phyloP scores from a whole-genome alignment of 2,888 invertebrate genomes.

The Tipula confusa region DNA sequence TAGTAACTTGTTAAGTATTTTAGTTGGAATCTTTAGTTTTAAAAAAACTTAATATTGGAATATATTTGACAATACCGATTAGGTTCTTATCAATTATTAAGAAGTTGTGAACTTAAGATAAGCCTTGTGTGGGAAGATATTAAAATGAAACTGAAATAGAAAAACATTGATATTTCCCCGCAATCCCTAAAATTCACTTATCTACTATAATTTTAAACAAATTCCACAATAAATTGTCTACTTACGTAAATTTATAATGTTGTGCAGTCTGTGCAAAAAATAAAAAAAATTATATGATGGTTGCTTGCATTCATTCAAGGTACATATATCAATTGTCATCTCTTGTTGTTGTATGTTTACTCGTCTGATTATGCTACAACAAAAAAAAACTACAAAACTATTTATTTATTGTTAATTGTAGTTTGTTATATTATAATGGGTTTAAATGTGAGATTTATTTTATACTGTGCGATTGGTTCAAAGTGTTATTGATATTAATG shows the following conservation, averaged over 20 bases:
- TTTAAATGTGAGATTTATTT: neutral
- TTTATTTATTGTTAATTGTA: neutral
- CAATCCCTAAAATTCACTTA: neutral
- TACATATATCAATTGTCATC: slow-evolving; percentile 4
- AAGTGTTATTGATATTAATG: neutral
- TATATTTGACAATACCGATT: neutral
- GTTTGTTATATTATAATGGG: neutral
- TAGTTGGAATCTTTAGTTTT: neutral
- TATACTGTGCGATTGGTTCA: neutral
- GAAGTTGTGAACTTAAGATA: neutral
- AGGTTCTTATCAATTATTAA: neutral
- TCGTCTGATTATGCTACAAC: too few relatives aligned
- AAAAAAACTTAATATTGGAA: neutral
- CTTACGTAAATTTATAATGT: neutral
- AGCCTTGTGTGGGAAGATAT: neutral
- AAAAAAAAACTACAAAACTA: neutral
- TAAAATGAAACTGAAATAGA: neutral
- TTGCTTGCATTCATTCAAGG: neutral
- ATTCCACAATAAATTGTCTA: neutral
- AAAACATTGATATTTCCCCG: neutral
- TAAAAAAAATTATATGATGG: neutral
- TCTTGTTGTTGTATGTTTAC: neutral
- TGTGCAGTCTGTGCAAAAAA: neutral
- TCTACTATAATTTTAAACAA: neutral
- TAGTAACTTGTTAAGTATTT: neutral